phyloP scores from a whole-genome alignment of 2,888 invertebrate genomes.

The Labia minor region DNA sequence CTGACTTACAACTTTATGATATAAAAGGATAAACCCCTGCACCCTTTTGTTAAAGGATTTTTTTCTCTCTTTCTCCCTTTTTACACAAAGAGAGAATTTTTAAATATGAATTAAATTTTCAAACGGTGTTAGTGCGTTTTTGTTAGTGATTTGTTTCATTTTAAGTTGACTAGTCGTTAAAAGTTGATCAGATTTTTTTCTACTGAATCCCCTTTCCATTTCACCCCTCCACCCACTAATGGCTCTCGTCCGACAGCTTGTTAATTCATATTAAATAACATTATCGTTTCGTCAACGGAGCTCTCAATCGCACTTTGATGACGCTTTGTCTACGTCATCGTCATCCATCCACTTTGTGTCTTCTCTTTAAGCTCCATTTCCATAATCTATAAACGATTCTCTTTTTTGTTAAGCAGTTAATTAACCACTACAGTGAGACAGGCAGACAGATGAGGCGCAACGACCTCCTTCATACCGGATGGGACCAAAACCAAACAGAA shows the following conservation, averaged over 20 bases:
- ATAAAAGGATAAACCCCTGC: neutral
- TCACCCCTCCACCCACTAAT: neutral
- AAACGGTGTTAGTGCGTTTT: neutral
- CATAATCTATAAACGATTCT: constrained; percentile 13
- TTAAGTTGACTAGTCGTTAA: constrained; percentile 5
- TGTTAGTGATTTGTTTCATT: neutral
- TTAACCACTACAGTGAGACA: neutral
- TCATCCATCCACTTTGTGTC: neutral
- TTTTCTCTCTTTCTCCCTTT: neutral
- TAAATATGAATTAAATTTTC: neutral
- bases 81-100: neutral
- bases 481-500: neutral
- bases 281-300: neutral
- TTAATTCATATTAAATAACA: constrained; percentile 13
- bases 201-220: neutral
- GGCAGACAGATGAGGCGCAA: constrained; percentile 13
- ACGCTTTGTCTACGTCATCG: neutral
- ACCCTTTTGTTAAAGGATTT: neutral
- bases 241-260: constrained; percentile 3
- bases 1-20: neutral
- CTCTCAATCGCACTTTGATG: constrained; percentile 8
- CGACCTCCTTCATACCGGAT: neutral
- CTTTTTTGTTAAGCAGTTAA: constrained; percentile 7
- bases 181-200: neutral
- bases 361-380: neutral